Evolutionary conservation across 2,888 invertebrate genomes (phyloP), one percentile per base, ranked within the genome.

Genomic region (Unio delphinus): DNA sequence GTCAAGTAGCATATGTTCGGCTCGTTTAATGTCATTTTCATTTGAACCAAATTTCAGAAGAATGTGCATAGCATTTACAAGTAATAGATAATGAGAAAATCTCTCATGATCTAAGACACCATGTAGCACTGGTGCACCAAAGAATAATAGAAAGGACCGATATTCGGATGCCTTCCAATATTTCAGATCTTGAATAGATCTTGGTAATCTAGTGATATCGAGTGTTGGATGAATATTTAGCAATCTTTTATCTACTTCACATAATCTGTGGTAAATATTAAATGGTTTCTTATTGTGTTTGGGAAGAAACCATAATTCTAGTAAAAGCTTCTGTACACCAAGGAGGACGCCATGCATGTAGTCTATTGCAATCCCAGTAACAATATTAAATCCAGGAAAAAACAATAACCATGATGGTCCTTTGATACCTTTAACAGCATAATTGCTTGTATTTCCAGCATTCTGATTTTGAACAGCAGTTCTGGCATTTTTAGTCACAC

Each of bases 331-430:
- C n/a, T 73, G 72, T 20, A 77, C 68, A 3, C 75, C 75, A 6
- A 74, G 23, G 5, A 78, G 54, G 11, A 75, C 76, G 26, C 73
- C 70, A 68, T 78, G 78, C 75, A 78, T 78, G 34, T 78, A 78
- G 30, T 78, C 77, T 23, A 73, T 73, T 11, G 71, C 73, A 28
- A 66, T 63, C 34, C 72, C 68, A 11, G 18, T 5, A 18, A 69
- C n/a, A 65, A 58, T 54, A 55, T 68, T 57, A 65, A 62, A 68
- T 26, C 7, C 57, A 61, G 69, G 45, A 28, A 67, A 34, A 30
- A 55, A 3, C 34, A 34, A 3, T 30, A 59, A 55, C 61, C 61
- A 55, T 18, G 67, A 67, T 45, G 61, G 67, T 20, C 67, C 61
- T 26, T 61, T 67, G 20, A 67, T 58, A 58, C 68, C 71, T 45